phyloP scores from a whole-genome alignment of 2,888 invertebrate genomes.

The Salpingus planirostris region DNA sequence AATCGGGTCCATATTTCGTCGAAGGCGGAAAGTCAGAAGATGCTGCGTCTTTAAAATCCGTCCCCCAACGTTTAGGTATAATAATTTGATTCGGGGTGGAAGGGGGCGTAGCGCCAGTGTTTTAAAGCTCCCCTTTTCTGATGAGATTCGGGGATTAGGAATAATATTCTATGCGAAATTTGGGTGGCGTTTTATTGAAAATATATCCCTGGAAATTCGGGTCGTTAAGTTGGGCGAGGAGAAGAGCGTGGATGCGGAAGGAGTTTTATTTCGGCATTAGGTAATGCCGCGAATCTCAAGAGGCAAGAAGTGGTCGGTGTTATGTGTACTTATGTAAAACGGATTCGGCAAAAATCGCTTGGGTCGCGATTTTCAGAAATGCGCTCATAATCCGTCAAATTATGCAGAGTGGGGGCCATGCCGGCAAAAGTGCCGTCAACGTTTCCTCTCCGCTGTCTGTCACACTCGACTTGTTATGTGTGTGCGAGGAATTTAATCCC shows the following conservation, averaged over 20 bases:
- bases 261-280: constrained; percentile 20
- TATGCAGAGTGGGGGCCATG: constrained; percentile 25
- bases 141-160: constrained; percentile 11
- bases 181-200: constrained; percentile 12
- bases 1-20: too few species aligned
- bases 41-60: too few species aligned
- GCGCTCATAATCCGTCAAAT: constrained; percentile 35
- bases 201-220: constrained; percentile 11
- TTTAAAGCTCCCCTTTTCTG: too few species aligned
- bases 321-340: constrained; percentile 33
- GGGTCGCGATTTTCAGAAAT: constrained; percentile 33
- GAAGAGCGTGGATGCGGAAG: constrained; percentile 12
- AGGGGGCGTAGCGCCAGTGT: too few species aligned
- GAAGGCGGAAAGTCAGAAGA: too few species aligned
- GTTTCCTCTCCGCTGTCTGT: constrained; percentile 10
- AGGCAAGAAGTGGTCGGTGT: constrained; percentile 26
- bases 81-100: too few species aligned
- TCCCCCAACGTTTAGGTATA: too few species aligned
- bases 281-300: constrained; percentile 12
- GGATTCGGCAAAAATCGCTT: constrained; percentile 27
- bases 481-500: constrained; percentile 15
- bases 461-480: constrained; percentile 15
- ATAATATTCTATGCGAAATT: constrained; percentile 10
- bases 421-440: constrained; percentile 10
- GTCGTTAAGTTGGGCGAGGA: constrained; percentile 12